Evolutionary conservation across 2,113 vertebrate genomes (phyloP), one percentile per base, ranked within the genome.

Genomic region (Ranitomeya variabilis): DNA sequence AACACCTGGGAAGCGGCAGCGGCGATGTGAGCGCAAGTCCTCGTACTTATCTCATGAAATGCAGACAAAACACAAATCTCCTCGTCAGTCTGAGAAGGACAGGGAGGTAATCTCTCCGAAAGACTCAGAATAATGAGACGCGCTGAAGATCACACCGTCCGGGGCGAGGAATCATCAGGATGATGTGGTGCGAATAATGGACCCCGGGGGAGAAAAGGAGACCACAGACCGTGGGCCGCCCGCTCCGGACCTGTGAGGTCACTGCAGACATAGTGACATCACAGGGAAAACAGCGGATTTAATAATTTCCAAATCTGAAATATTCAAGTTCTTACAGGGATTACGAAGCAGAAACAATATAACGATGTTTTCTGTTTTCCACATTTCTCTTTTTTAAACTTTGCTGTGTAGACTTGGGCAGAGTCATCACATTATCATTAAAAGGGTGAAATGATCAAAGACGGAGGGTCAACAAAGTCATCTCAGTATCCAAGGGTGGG

Each of bases 51-150:
- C 62, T 66, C 19, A 51, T 66, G 81, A 66, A 51, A n/a, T 83
- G 60, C 81, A 62, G 81, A 83, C 59, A 60, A 82, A 83, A 83
- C 81, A 83, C 81, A 83, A 67, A 83, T 83, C 81, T 83, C 37
- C 31, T 64, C 45, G 81, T 83, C 81, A 83, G 59, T 66, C 37
- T 37, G 16, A 51, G 37, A 83, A 66, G 81, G 81, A 79, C 59
- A 66, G 59, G 59, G 51, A 31, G 37, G 37, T 12, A 8, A 45
- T 82, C 15, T 62, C 59, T 62, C 57, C 16, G 60, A 82, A 66
- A 64, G 81, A 64, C 51, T 66, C 5, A 64, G 81, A 66, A 66
- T 83, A 83, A 83, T 83, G 26, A 83, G 81, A 66, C 81, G 45
- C 19, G 81, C 37, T 82, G 18, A 37, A 76, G 52, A 79, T 79